phyloP scores from a whole-genome alignment of 2,113 vertebrate genomes.

The Theropithecus gelada region DNA sequence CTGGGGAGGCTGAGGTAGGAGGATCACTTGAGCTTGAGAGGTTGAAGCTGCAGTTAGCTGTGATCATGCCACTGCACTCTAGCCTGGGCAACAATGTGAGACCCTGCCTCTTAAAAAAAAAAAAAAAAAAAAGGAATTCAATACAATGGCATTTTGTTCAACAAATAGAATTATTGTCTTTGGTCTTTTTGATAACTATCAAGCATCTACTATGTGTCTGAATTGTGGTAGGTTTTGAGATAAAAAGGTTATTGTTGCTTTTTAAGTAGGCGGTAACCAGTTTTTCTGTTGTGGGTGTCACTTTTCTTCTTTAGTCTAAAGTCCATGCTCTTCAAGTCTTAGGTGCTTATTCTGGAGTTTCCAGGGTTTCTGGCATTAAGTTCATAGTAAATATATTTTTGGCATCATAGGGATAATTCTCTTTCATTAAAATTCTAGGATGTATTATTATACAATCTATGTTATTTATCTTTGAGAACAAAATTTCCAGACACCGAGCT shows the following conservation, averaged over 20 bases:
- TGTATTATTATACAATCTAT: neutral
- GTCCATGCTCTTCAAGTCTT: neutral
- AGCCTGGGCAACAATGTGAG: too few species aligned
- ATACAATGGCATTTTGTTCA: neutral
- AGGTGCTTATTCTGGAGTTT: neutral
- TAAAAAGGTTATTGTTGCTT: neutral
- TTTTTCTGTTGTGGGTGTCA: neutral
- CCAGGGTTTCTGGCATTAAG: neutral
- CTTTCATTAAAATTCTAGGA: neutral
- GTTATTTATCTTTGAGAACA: neutral
- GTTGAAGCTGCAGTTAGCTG: too few species aligned
- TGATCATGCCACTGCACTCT: too few species aligned
- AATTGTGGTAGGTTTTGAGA: neutral
- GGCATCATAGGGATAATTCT: neutral
- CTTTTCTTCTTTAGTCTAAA: neutral
- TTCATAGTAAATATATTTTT: neutral
- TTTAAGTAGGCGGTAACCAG: neutral
- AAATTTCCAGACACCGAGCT: neutral
- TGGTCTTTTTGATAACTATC: neutral
- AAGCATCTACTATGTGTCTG: neutral
- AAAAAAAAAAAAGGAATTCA: neutral
- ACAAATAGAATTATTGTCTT: neutral
- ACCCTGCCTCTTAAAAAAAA: too few species aligned
- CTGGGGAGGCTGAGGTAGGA: too few species aligned
- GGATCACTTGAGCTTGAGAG: too few species aligned